Evolutionary conservation across 2,113 vertebrate species (phyloP).

Genomic region (Gadus macrocephalus): DNA sequence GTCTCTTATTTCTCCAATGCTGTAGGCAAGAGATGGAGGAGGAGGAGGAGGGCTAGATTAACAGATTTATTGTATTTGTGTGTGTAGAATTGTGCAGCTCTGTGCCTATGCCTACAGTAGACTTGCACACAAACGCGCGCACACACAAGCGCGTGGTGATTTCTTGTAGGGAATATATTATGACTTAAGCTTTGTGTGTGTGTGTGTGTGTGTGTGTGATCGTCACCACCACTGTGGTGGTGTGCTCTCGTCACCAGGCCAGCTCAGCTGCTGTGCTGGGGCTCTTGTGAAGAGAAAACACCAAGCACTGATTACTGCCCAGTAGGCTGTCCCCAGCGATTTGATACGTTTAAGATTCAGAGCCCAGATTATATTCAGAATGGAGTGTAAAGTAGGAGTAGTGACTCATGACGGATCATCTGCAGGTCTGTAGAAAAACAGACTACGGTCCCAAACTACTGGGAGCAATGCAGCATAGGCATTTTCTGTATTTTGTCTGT

Average conservation of each 20-base stretch:
- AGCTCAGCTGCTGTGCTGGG: background rate
- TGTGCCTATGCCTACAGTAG: too few species aligned
- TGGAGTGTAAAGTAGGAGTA: too few species aligned
- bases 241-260: background rate
- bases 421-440: too few species aligned
- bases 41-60: conserved; percentile 48
- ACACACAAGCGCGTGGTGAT: conserved; percentile 14
- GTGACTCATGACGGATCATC: too few species aligned
- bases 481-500: too few species aligned
- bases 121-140: conserved; percentile 16
- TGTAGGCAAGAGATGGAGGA: conserved; percentile 34
- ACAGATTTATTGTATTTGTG: conserved; percentile 49
- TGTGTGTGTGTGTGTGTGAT: background rate
- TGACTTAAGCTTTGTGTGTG: too few species aligned
- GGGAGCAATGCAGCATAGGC: too few species aligned
- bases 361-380: too few species aligned
- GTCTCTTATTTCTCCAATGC: conserved; percentile 11
- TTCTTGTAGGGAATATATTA: background rate
- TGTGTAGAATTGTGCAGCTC: background rate
- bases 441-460: too few species aligned
- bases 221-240: conserved; percentile 9
- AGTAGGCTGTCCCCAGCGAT: too few species aligned
- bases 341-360: too few species aligned
- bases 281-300: background rate
- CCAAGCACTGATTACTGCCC: too few species aligned